Evolutionary conservation across 2,113 vertebrate genomes (phyloP).

Genomic region (Nothocercus nigrocapillus): DNA sequence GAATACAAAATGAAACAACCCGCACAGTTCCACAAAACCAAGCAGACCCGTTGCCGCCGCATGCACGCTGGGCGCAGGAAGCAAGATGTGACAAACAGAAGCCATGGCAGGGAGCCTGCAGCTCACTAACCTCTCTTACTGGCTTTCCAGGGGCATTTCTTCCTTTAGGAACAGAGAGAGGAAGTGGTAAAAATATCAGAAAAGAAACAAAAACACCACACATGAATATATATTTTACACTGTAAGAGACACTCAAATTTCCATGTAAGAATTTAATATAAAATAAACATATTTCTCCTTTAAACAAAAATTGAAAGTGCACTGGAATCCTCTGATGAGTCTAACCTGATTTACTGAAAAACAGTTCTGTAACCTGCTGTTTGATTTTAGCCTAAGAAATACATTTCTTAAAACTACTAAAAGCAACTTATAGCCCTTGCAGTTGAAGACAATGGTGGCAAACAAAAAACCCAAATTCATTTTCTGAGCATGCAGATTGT

Average conservation of each 20-base stretch:
- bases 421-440: neutral
- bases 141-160: conserved; percentile 94
- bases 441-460: neutral
- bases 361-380: neutral
- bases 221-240: conserved; percentile 32
- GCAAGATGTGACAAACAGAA: conserved; percentile 80
- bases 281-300: neutral
- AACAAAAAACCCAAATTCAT: neutral
- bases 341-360: conserved; percentile 1
- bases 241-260: neutral
- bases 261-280: neutral
- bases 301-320: neutral
- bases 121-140: conserved; percentile 96
- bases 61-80: conserved; percentile 78
- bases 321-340: conserved; percentile 50
- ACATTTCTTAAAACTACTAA: conserved; percentile 12
- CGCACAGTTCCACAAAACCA: neutral
- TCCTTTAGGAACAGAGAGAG: conserved; percentile 84
- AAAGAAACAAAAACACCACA: conserved; percentile 64
- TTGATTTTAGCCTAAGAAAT: neutral
- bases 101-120: conserved; percentile 78
- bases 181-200: conserved; percentile 78
- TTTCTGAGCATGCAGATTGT: neutral
- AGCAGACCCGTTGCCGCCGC: conserved; percentile 70
- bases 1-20: neutral